A percentile compares a stretch with the other conserved stretches of the same genome.
Conservation (phyloP, 2,797 vertebrate species). For the Sebastes kiyomatsui region DNA sequence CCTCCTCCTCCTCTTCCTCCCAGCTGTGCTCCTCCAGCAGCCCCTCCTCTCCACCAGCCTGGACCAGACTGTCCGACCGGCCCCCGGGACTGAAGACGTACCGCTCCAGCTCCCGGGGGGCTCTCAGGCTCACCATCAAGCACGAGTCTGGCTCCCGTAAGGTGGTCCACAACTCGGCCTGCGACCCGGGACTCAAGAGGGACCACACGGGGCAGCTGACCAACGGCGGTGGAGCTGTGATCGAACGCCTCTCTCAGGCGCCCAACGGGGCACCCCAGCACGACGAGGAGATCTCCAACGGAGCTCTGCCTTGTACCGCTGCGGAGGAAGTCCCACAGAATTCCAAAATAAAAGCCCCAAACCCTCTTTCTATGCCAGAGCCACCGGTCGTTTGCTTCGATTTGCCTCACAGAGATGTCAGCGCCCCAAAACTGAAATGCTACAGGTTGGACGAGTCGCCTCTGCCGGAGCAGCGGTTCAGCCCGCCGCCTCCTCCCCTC, state of each 20-base stretch:
- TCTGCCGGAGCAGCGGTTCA: slow-evolving; percentile 49
- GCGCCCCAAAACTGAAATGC: slow-evolving; percentile 76
- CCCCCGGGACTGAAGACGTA: slow-evolving; percentile 85
- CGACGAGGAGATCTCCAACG: slow-evolving; percentile 46
- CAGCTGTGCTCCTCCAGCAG: slow-evolving; percentile 43
- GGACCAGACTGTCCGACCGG: slow-evolving; percentile 80
- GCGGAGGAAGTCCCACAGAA: slow-evolving; percentile 36
- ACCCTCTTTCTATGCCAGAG: slow-evolving; percentile 49
- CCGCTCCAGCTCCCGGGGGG: slow-evolving; percentile 83
- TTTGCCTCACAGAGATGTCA: slow-evolving; percentile 63
- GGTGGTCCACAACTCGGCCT: slow-evolving; percentile 83
- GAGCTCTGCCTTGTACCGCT: slow-evolving; percentile 10
- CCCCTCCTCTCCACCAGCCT: slow-evolving; percentile 79
- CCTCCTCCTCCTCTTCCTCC: slow-evolving; percentile 31
- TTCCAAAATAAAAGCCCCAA: slow-evolving; percentile 47
- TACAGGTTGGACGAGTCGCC: slow-evolving; percentile 62
- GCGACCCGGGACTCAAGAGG: slow-evolving; percentile 73
- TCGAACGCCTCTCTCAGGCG: slow-evolving; percentile 44
- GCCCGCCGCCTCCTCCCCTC: slow-evolving; percentile 53
- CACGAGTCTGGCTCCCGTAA: slow-evolving; percentile 85
- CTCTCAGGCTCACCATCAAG: slow-evolving; percentile 86
- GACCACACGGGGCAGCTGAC: slow-evolving; percentile 76
- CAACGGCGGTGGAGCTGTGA: slow-evolving; percentile 63
- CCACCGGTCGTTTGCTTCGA: slow-evolving; percentile 42
- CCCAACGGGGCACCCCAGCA: slow-evolving; percentile 40